Base-by-base conservation (phyloP, 2,797 vertebrate genomes). In the Brachyalestes nurse region DNA sequence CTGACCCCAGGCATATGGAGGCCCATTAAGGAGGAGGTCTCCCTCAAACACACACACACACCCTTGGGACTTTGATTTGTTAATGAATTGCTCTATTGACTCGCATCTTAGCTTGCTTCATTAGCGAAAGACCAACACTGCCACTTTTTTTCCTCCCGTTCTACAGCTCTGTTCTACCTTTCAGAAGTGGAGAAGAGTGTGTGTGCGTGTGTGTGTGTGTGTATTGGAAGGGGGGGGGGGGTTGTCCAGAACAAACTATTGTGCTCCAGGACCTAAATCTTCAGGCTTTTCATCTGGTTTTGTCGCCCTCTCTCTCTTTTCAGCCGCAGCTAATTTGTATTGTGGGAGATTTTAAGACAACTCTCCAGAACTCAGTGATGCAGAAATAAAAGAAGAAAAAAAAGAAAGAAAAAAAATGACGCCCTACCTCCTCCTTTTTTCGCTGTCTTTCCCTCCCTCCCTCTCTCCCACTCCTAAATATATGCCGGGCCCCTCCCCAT, bases 41-140 rank as follows among this genome's bases (percentile, higher is more conserved):
- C 95, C 95, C 94, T 95, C 95, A 93, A 95, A 95, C 93, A 94
- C 94, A 90, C 96, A 75, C 77, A 66, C 66, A 84, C 79, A 71
- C 86, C 96, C 94, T 72, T 90, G 96, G 96, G 96, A 97, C 96
- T 97, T 95, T 97, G 96, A 97, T 97, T 97, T 97, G 97, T 98
- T 98, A 98, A 98, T 98, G 97, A 98, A 99, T 97, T 97, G 96
- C 95, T 97, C 96, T 97, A 96, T 98, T 97, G 97, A 97, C 96
- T 98, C 96, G 94, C 94, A 96, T 96, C 96, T 93, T 96, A 92
- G 93, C 94, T 95, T 96, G 96, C 95, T 96, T 99, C 96, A 97
- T 97, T 97, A 97, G 96, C 96, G 73, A 94, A 94, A 95, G 93
- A 96, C 95, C 95, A 96, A 96, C 94, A 91, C 93, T 94, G 93